These are phyloP conservation scores for Procapra przewalskii DNA, from an alignment of 2,113 vertebrate species.

Conservation along the genomic window DNA sequence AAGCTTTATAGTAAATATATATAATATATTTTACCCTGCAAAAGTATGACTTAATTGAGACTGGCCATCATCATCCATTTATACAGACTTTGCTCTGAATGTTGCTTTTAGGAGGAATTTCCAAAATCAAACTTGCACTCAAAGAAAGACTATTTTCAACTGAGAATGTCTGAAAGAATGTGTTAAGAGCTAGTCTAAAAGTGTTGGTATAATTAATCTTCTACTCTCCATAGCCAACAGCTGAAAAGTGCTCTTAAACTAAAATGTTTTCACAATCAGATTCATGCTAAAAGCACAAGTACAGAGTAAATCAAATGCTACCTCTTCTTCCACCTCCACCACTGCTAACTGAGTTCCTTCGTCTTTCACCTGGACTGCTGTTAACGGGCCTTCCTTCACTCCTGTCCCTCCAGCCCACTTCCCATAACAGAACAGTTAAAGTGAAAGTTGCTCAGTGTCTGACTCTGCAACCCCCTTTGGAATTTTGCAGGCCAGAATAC, in stretches of 20 bases:
- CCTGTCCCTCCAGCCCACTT: background rate
- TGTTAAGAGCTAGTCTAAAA: background rate
- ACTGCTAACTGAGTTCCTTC: background rate
- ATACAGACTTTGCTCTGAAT: background rate
- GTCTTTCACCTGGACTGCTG: background rate
- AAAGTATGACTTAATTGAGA: background rate
- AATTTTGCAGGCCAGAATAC: background rate
- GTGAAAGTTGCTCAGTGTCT: background rate
- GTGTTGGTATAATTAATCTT: background rate
- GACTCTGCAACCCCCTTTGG: background rate
- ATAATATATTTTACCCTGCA: background rate
- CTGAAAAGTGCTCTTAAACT: background rate
- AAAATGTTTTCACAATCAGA: slow-evolving; percentile 12
- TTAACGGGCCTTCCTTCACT: background rate
- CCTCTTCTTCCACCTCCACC: background rate
- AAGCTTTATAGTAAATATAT: background rate
- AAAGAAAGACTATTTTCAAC: background rate
- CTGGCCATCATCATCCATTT: background rate
- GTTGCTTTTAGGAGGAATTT: background rate
- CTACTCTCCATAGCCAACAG: background rate
- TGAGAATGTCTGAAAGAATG: slow-evolving; percentile 8
- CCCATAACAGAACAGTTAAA: background rate
- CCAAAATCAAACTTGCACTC: background rate
- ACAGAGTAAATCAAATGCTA: background rate
- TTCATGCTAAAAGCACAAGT: background rate